These are phyloP conservation scores for Zonitis immaculata DNA, from an alignment of 2,888 invertebrate species.

Conservation along the genomic window DNA sequence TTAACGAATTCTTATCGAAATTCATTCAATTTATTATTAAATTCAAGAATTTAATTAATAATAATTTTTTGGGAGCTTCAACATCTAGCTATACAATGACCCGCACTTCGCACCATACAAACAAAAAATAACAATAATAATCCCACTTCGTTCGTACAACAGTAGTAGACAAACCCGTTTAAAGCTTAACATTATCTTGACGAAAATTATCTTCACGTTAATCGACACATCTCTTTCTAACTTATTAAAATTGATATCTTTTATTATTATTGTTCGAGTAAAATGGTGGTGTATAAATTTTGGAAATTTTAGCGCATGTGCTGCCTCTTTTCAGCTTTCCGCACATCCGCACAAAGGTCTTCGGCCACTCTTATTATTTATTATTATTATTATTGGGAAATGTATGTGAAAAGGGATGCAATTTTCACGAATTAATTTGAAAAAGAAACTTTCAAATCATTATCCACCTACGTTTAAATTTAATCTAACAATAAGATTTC, in stretches of 20 bases:
- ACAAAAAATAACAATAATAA: conserved; percentile 20
- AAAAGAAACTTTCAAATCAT: no score
- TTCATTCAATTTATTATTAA: no score
- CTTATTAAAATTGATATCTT: no score
- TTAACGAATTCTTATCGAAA: no score
- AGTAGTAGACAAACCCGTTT: conserved; percentile 14
- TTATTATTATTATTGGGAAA: background rate
- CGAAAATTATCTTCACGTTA: background rate
- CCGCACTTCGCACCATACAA: conserved; percentile 12
- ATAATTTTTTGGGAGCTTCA: no score
- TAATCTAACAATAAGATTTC: no score
- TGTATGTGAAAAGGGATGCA: background rate
- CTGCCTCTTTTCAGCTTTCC: background rate
- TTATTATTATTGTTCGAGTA: background rate
- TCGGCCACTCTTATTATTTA: background rate
- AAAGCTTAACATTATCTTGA: background rate
- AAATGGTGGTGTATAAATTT: background rate
- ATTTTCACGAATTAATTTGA: no score
- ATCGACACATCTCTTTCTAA: background rate
- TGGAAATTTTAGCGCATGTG: background rate
- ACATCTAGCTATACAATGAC: background rate
- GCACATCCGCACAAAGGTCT: conserved; percentile 2
- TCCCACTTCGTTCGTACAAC: no score
- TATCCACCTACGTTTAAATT: background rate
- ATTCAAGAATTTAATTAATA: no score